Evolutionary conservation across 2,797 vertebrate genomes (phyloP).

Genomic region (Crypturellus tataupa): DNA sequence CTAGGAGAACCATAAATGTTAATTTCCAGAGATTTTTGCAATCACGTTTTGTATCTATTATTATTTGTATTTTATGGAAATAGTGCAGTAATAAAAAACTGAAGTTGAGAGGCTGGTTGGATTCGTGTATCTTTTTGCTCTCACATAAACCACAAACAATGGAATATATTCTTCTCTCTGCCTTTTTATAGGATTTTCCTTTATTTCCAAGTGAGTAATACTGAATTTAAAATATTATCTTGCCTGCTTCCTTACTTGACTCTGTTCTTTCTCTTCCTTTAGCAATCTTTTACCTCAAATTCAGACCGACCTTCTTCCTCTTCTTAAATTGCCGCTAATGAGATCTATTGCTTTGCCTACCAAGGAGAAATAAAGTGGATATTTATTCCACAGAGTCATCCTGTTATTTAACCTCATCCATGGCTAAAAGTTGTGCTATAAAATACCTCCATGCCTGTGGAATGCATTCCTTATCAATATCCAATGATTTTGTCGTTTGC

Average conservation of each 20-base stretch:
- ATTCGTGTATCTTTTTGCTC: not conserved
- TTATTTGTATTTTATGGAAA: constrained; percentile 5
- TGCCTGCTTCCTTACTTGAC: not conserved
- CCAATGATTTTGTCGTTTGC: not conserved
- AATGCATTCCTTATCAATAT: not conserved
- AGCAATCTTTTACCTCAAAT: not conserved
- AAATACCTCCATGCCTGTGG: not conserved
- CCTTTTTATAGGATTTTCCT: not conserved
- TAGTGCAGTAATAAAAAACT: not conserved
- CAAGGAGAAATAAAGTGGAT: constrained; percentile 1
- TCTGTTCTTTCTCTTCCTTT: not conserved
- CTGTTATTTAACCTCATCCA: not conserved
- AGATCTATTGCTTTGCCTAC: not conserved
- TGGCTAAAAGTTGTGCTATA: not conserved
- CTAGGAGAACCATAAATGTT: constrained; percentile 56
- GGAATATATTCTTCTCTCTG: not conserved
- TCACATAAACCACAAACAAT: not conserved
- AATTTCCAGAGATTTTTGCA: constrained; percentile 26
- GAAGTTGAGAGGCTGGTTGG: not conserved
- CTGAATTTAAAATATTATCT: constrained; percentile 1
- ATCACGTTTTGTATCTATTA: not conserved
- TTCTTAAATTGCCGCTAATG: not conserved
- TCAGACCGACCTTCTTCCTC: not conserved
- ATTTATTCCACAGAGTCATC: not conserved
- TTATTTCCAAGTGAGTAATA: constrained; percentile 15